These are phyloP conservation scores for Agrilus cyanescens DNA, from an alignment of 2,888 invertebrate genomes.

Conservation along the genomic window DNA sequence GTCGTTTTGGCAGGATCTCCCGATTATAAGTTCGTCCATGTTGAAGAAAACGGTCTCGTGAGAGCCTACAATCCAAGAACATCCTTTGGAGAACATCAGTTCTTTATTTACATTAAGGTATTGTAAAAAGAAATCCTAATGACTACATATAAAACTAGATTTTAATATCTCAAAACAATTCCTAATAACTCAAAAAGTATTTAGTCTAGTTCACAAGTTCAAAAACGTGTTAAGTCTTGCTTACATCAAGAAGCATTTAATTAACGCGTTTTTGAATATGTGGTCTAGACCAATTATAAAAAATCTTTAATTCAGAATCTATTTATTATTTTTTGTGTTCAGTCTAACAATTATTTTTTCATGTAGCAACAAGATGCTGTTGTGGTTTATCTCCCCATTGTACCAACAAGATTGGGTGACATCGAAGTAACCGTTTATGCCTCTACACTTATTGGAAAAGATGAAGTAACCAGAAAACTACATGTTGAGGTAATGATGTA, in stretches of 20 bases:
- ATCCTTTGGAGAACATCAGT: conserved; percentile 88
- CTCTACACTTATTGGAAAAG: conserved; percentile 59
- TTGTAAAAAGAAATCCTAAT: too few relatives aligned
- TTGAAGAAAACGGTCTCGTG: conserved; percentile 77
- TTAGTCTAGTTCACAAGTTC: too few relatives aligned
- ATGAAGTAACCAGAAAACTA: conserved; percentile 51
- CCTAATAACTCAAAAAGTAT: neutral
- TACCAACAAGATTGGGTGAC: conserved; percentile 68
- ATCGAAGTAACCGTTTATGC: conserved; percentile 67
- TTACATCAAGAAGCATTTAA: neutral
- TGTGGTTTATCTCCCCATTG: conserved; percentile 82
- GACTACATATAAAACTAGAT: neutral
- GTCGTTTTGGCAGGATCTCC: conserved; percentile 76
- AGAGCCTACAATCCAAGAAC: conserved; percentile 83
- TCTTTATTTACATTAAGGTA: conserved; percentile 68
- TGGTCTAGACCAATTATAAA: too few relatives aligned
- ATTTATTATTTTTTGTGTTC: neutral
- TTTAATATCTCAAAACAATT: conserved; percentile 2
- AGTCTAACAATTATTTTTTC: neutral
- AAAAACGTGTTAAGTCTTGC: neutral
- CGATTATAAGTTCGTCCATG: conserved; percentile 85
- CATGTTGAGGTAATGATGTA: conserved; percentile 50
- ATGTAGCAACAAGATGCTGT: conserved; percentile 58
- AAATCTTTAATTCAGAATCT: too few relatives aligned
- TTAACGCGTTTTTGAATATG: neutral